Evolutionary conservation across 2,888 invertebrate genomes (phyloP).

Genomic region (Phyllotreta striolata): DNA sequence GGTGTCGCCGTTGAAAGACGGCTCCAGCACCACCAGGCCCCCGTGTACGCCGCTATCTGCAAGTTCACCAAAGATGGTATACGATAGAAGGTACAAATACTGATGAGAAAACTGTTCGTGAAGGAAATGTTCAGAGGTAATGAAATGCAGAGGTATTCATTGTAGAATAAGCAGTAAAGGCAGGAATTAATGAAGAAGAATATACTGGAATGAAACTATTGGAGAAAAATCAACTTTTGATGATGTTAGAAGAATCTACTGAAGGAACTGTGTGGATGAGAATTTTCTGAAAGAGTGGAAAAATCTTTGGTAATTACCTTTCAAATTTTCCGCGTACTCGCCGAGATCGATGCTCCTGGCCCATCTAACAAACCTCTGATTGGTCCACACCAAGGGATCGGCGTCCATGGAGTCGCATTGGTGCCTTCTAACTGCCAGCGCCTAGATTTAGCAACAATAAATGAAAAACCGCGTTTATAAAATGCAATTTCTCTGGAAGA

Average conservation of each 20-base stretch:
- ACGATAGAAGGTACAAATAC: too few relatives aligned
- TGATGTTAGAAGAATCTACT: too few relatives aligned
- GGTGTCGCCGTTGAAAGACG: constrained; percentile 93
- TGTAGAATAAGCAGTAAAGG: too few relatives aligned
- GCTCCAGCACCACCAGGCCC: constrained; percentile 90
- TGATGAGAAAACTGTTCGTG: too few relatives aligned
- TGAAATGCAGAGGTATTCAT: too few relatives aligned
- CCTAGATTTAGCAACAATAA: constrained; percentile 63
- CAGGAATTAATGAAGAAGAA: too few relatives aligned
- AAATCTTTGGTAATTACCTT: constrained; percentile 69
- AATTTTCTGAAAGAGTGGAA: background rate
- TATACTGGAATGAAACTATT: too few relatives aligned
- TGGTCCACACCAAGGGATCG: constrained; percentile 96
- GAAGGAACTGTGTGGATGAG: background rate
- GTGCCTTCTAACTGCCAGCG: constrained; percentile 84
- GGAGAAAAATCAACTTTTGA: too few relatives aligned
- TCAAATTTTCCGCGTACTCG: constrained; percentile 92
- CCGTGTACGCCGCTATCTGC: constrained; percentile 95
- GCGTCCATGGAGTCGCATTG: constrained; percentile 88
- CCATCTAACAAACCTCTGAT: constrained; percentile 94
- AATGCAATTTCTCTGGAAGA: too few relatives aligned
- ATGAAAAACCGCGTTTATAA: too few relatives aligned
- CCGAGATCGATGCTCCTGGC: constrained; percentile 91
- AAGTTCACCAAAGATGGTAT: constrained; percentile 20
- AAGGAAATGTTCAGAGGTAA: too few relatives aligned